Evolutionary conservation across 2,888 invertebrate genomes (phyloP).

Genomic region (Ommatoiulus sabulosus): DNA sequence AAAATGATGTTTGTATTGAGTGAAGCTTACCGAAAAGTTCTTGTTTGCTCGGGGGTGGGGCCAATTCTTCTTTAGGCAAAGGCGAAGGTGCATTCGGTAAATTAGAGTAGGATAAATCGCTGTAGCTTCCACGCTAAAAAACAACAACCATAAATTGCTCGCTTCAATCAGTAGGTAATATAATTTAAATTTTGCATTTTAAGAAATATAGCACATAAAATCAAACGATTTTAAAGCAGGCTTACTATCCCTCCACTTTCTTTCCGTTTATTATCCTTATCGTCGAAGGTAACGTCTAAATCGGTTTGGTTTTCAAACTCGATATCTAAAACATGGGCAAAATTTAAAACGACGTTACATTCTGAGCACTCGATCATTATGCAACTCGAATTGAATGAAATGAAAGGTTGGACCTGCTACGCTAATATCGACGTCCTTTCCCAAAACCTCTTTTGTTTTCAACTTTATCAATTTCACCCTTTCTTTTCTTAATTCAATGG

Average conservation of each 20-base stretch:
- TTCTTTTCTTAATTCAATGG: conserved; percentile 69
- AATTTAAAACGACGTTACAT: neutral
- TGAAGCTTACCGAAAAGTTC: conserved; percentile 69
- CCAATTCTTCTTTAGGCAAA: conserved; percentile 68
- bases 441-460: conserved; percentile 61
- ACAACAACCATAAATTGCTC: neutral
- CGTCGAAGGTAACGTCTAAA: neutral
- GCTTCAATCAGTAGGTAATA: neutral
- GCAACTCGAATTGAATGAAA: neutral
- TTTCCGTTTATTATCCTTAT: neutral
- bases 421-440: conserved; percentile 63
- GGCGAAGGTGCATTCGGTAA: conserved; percentile 63
- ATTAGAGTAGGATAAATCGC: conserved; percentile 61
- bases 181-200: neutral
- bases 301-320: conserved; percentile 61
- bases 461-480: conserved; percentile 68
- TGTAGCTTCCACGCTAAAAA: conserved; percentile 54
- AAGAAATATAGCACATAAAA: neutral
- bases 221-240: neutral
- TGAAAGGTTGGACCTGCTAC: neutral
- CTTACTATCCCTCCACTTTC: neutral
- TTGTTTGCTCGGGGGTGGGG: conserved; percentile 69
- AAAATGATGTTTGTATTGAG: too few relatives aligned
- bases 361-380: neutral
- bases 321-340: conserved; percentile 41